phyloP scores from a whole-genome alignment of 2,113 vertebrate genomes.

The Labeo rohita region DNA sequence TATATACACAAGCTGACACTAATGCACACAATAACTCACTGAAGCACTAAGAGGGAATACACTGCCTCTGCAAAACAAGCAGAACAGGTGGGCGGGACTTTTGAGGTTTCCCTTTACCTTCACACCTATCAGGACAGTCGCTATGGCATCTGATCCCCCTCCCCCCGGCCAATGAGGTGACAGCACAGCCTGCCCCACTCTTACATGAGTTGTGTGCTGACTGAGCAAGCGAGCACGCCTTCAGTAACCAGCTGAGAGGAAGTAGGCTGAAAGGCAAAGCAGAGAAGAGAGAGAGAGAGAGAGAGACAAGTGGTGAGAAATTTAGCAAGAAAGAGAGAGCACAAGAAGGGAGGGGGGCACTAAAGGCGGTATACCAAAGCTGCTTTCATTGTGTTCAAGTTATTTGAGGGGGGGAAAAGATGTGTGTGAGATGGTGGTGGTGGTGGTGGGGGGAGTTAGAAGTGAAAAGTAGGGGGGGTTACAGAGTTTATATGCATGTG shows the following conservation, averaged over 20 bases:
- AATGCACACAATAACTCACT: slow-evolving; percentile 45
- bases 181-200: slow-evolving; percentile 26
- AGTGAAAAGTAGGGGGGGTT: slow-evolving; percentile 22
- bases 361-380: slow-evolving; percentile 46
- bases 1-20: slow-evolving; percentile 11
- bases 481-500: slow-evolving; percentile 64
- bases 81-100: slow-evolving; percentile 65
- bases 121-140: slow-evolving; percentile 11
- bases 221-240: slow-evolving; percentile 73
- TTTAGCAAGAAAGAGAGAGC: slow-evolving; percentile 45
- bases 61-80: slow-evolving; percentile 63
- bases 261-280: slow-evolving; percentile 63
- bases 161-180: slow-evolving; percentile 67
- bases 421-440: slow-evolving; percentile 59
- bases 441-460: slow-evolving; percentile 57
- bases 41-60: slow-evolving; percentile 27
- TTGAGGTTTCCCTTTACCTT: not conserved
- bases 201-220: slow-evolving; percentile 77
- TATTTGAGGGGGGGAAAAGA: slow-evolving; percentile 61
- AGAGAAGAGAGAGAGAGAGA: slow-evolving; percentile 55
- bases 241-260: slow-evolving; percentile 77
- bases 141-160: slow-evolving; percentile 11
- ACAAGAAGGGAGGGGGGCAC: slow-evolving; percentile 46
- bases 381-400: slow-evolving; percentile 68
- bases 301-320: slow-evolving; percentile 49